Evolutionary conservation across 2,888 invertebrate genomes (phyloP), one percentile per base, ranked within the genome.

Genomic region (Craniophora ligustri): DNA sequence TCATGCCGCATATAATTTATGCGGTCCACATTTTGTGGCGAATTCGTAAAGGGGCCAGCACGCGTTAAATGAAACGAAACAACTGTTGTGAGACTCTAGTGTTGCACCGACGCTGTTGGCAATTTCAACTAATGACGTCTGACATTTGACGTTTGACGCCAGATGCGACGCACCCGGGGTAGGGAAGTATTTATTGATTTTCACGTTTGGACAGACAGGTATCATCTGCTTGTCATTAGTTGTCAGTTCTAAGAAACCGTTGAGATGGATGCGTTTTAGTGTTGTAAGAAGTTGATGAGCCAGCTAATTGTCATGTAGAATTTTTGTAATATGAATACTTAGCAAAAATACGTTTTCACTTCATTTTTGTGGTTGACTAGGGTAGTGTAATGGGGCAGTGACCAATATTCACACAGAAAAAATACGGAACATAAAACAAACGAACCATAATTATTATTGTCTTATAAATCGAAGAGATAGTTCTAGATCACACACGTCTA

Each of bases 101-200:
- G 67, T 59, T 62, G 41, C 73, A 67, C 62, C 76, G 77, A 75
- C 75, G 69, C 71, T 75, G 70, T 72, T 77, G 78, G 74, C 77
- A 76, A 79, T 72, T 76, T 72, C 54, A 69, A 72, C 75, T 79
- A 81, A 82, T 81, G 79, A 78, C 66, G 69, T 68, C 73, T 79
- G 79, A 75, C 67, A 64, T 70, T 46, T 67, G 72, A 67, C 59
- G 55, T 67, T 48, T 63, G 56, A 59, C 58, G 59, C 69, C 72
- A 77, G 79, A 79, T 79, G 77, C 58, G 54, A 62, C 66, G 34
- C 66, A 59, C 39, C 59, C 60, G 60, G 58, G 55, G 67, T 66
- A 51, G 54, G 45, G 41, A 53, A 49, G 44, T 56, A 67, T 56
- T 69, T 53, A 72, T 63, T 60, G 69, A 73, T 66, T 67, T 63